Evolutionary conservation across 1,140 invertebrate species (phyloP).

Genomic region (Spodoptera litura): DNA sequence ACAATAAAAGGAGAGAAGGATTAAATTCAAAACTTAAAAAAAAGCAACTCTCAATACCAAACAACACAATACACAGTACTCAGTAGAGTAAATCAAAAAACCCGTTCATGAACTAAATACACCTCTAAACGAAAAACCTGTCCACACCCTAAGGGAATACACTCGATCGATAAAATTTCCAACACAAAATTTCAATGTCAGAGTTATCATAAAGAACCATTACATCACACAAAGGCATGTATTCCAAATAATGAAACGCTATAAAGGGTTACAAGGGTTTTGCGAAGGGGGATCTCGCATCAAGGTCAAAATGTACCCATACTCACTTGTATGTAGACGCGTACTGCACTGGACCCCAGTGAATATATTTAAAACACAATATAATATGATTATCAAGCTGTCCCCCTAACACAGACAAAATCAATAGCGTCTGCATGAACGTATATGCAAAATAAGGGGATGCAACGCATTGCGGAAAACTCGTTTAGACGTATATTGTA

Average conservation of each 20-base stretch:
- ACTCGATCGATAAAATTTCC: neutral
- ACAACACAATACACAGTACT: too few relatives aligned
- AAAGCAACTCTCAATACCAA: too few relatives aligned
- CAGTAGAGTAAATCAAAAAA: too few relatives aligned
- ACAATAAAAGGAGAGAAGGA: too few relatives aligned
- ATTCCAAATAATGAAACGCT: constrained; percentile 49
- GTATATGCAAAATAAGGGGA: constrained; percentile 73
- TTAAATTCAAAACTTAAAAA: too few relatives aligned
- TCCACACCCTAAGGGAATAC: neutral
- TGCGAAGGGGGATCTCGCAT: constrained; percentile 52
- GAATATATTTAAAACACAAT: constrained; percentile 83
- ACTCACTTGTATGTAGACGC: constrained; percentile 30
- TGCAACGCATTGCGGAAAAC: constrained; percentile 50
- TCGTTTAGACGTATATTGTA: neutral
- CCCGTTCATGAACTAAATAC: too few relatives aligned
- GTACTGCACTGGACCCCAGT: constrained; percentile 57
- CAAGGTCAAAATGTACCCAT: constrained; percentile 71
- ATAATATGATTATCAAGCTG: constrained; percentile 84
- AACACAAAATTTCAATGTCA: constrained; percentile 31
- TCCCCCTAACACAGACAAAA: constrained; percentile 85
- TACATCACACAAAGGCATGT: constrained; percentile 17
- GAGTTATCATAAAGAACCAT: constrained; percentile 37
- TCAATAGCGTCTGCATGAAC: constrained; percentile 79
- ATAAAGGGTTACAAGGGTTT: constrained; percentile 43
- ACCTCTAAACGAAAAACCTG: constrained; percentile 10